A percentile compares a stretch with the other conserved stretches of the same genome.
Conservation (phyloP, 2,888 invertebrate species). For the Trissonchulus sp. region DNA sequence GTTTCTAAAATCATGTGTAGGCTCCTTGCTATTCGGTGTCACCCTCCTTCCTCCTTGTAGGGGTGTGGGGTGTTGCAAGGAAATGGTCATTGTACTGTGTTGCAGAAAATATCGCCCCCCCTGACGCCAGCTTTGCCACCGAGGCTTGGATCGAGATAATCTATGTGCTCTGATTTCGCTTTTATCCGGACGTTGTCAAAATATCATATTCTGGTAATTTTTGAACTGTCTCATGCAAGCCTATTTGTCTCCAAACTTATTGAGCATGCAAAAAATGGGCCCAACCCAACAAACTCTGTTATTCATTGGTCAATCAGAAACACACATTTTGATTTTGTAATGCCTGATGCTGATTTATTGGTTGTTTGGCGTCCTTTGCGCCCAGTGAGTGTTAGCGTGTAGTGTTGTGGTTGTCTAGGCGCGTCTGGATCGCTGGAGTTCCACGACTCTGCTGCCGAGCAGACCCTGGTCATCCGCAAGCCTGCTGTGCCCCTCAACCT, state of each 20-base stretch:
- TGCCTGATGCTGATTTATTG: no score
- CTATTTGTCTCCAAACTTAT: neutral
- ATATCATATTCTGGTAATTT: conserved; percentile 48
- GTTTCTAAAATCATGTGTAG: no score
- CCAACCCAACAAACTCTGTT: no score
- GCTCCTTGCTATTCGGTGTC: no score
- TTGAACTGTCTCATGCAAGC: no score
- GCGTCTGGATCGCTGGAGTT: conserved; percentile 40
- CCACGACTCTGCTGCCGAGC: conserved; percentile 39
- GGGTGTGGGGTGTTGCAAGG: no score
- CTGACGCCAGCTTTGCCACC: conserved; percentile 47
- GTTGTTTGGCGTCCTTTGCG: no score
- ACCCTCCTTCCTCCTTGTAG: no score
- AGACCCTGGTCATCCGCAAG: conserved; percentile 53
- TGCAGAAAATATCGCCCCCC: conserved; percentile 46
- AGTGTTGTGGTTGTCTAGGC: neutral
- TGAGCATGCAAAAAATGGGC: no score
- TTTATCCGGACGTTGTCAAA: conserved; percentile 52
- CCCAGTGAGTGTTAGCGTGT: neutral
- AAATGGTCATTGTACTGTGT: no score
- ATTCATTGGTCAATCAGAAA: no score
- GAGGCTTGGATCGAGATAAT: conserved; percentile 56
- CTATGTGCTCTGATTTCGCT: conserved; percentile 53
- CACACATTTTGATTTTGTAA: no score
- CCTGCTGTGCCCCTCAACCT: conserved; percentile 53